A percentile compares a stretch with the other conserved stretches of the same genome.
These are phyloP conservation scores for Dermolepida albohirtum DNA, from an alignment of 2,888 invertebrate species.

Conservation along the genomic window DNA sequence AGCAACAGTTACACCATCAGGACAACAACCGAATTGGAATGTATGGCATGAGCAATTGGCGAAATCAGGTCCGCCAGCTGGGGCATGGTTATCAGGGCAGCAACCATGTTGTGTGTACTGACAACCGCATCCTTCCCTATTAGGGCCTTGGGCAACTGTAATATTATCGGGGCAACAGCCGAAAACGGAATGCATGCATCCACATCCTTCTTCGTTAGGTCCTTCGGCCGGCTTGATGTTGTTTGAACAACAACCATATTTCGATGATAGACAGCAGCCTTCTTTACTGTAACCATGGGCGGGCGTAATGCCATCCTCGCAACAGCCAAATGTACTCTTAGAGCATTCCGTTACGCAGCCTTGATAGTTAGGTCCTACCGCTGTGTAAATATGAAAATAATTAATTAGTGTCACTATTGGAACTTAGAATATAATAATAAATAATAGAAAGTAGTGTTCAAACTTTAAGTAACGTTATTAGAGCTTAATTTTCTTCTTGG, in stretches of 20 bases:
- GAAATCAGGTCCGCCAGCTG: slow-evolving; percentile 81
- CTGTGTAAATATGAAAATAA: slow-evolving; percentile 57
- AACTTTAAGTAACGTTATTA: too few species aligned
- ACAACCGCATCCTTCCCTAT: slow-evolving; percentile 86
- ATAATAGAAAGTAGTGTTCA: too few species aligned
- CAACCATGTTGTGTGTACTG: slow-evolving; percentile 81
- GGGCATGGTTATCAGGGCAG: slow-evolving; percentile 83
- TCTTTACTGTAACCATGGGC: slow-evolving; percentile 86
- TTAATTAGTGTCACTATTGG: too few species aligned
- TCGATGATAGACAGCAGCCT: slow-evolving; percentile 82
- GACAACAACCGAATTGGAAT: slow-evolving; percentile 91
- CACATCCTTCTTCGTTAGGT: slow-evolving; percentile 81
- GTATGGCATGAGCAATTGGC: slow-evolving; percentile 88
- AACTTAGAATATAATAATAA: too few species aligned
- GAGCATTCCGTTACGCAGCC: slow-evolving; percentile 82
- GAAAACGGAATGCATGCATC: slow-evolving; percentile 79
- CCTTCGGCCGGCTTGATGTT: slow-evolving; percentile 86
- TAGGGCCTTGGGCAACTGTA: slow-evolving; percentile 82
- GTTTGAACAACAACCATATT: slow-evolving; percentile 92
- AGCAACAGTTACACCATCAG: slow-evolving; percentile 82
- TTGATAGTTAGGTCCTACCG: slow-evolving; percentile 75
- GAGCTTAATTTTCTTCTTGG: too few species aligned
- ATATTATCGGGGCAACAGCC: slow-evolving; percentile 90
- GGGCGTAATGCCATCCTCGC: slow-evolving; percentile 84
- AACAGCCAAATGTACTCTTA: slow-evolving; percentile 84